Conservation (phyloP, 1,140 invertebrate genomes). For the Temnothorax nylanderi region DNA sequence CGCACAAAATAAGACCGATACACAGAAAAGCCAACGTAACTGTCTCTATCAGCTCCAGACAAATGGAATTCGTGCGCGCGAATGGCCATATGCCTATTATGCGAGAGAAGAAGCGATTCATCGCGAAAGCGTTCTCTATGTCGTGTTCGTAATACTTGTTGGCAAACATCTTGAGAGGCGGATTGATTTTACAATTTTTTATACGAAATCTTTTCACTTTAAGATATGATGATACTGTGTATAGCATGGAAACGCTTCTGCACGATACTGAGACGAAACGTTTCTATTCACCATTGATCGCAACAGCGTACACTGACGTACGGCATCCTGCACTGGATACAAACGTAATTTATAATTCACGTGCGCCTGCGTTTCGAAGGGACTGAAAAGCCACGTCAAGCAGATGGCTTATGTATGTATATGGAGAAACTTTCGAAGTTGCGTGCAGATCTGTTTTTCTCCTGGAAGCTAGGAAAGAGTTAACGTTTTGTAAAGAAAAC, state of each 20-base stretch:
- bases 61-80: background rate
- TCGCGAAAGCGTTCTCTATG: background rate
- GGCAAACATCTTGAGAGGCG: background rate
- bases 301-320: no score
- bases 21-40: background rate
- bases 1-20: background rate
- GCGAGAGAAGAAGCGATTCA: constrained; percentile 6
- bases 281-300: background rate
- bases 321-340: background rate
- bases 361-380: background rate
- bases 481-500: background rate
- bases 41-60: background rate
- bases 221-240: background rate
- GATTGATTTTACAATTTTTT: background rate
- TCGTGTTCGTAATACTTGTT: constrained; percentile 43
- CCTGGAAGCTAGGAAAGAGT: background rate
- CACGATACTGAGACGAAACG: no score
- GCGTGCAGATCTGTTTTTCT: background rate
- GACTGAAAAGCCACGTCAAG: constrained; percentile 4
- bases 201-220: background rate
- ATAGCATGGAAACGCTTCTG: background rate
- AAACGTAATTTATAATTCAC: background rate
- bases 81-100: constrained; percentile 19
- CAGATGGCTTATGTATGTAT: background rate
- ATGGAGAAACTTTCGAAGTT: constrained; percentile 26